phyloP scores from a whole-genome alignment of 2,797 vertebrate species.

The Petrocephalus sullivani region DNA sequence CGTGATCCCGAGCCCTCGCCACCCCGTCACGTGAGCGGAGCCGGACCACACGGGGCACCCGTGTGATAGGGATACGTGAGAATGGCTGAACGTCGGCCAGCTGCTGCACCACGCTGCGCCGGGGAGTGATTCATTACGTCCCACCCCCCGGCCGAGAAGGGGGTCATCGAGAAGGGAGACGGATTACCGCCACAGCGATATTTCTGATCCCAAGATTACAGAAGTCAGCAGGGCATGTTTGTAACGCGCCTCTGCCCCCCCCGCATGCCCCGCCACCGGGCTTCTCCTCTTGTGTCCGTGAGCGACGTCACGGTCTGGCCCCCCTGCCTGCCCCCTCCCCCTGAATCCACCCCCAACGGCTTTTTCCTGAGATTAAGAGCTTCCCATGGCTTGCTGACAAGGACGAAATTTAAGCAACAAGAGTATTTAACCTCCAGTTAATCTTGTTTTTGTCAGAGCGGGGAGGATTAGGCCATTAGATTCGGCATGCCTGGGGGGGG shows the following conservation, averaged over 20 bases:
- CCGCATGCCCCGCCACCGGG: constrained; percentile 24
- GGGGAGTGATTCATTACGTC: constrained; percentile 12
- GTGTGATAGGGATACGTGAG: not conserved
- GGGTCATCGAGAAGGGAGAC: constrained; percentile 3
- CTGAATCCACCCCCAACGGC: constrained; percentile 29
- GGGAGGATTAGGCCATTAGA: constrained; percentile 33
- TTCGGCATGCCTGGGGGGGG: constrained; percentile 26
- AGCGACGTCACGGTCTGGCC: constrained; percentile 26
- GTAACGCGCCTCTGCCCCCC: constrained; percentile 18
- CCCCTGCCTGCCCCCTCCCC: not conserved
- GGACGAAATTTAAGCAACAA: constrained; percentile 48
- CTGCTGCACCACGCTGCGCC: not conserved
- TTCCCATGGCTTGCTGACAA: constrained; percentile 46
- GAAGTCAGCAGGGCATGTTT: constrained; percentile 13
- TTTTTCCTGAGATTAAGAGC: constrained; percentile 48
- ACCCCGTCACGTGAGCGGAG: not conserved
- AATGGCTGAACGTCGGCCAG: no score
- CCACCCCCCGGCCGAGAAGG: not conserved
- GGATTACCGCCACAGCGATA: constrained; percentile 9
- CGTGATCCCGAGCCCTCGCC: not conserved
- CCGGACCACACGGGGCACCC: not conserved
- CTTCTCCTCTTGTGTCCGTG: constrained; percentile 26
- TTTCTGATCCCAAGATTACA: constrained; percentile 29
- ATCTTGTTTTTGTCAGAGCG: constrained; percentile 45
- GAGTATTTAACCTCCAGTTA: constrained; percentile 45